These are phyloP conservation scores for Galerucella nymphaeae DNA, from an alignment of 2,888 invertebrate genomes.

Conservation along the genomic window DNA sequence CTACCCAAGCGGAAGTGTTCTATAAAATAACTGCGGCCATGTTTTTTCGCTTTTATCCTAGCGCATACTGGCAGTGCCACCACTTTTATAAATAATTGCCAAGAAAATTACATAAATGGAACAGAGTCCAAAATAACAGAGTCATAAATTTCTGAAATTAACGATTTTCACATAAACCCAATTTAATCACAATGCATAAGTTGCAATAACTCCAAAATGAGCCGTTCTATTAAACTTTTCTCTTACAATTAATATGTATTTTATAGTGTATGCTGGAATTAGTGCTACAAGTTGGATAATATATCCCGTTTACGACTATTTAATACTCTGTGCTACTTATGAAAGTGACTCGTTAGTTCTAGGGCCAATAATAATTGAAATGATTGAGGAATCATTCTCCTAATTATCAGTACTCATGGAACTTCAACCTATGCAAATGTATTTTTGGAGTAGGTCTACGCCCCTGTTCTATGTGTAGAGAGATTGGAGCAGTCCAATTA, in stretches of 20 bases:
- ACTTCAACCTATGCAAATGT: too few species aligned
- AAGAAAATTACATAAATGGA: slow-evolving; percentile 27
- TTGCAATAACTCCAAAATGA: slow-evolving; percentile 20
- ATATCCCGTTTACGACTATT: background rate
- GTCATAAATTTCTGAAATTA: slow-evolving; percentile 28
- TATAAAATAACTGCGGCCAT: background rate
- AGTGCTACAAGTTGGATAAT: background rate
- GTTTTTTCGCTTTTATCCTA: slow-evolving; percentile 9
- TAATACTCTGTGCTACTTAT: background rate
- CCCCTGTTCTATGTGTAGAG: too few species aligned
- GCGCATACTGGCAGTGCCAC: slow-evolving; percentile 9
- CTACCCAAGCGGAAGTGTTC: slow-evolving; percentile 11
- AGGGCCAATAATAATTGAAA: too few species aligned
- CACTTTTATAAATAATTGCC: slow-evolving; percentile 18
- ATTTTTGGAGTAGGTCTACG: too few species aligned
- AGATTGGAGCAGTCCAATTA: too few species aligned
- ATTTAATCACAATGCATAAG: slow-evolving; percentile 32
- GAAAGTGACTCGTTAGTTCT: background rate
- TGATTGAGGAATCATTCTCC: too few species aligned
- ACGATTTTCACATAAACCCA: slow-evolving; percentile 32
- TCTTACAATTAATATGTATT: slow-evolving; percentile 17
- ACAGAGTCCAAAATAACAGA: slow-evolving; percentile 21
- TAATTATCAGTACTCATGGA: too few species aligned
- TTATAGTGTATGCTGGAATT: background rate
- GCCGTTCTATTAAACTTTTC: slow-evolving; percentile 28